Conservation (phyloP, 1,140 invertebrate species). For the Babylonia areolata region DNA sequence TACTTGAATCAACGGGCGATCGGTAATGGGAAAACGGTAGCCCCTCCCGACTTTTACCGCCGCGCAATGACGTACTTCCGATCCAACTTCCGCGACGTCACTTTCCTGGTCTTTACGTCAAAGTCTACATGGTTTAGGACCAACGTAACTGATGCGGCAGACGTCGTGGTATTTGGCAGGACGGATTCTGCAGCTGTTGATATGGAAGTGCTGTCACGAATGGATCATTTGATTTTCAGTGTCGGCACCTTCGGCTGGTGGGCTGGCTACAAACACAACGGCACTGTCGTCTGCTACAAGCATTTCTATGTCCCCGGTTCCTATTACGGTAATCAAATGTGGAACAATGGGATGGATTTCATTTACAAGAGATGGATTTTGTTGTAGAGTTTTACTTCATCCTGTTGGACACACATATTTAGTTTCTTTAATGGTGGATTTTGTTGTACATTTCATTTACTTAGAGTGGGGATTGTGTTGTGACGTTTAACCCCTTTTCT, state of each 20-base stretch:
- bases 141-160: not conserved
- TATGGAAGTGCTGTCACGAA: constrained; percentile 55
- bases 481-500: no score
- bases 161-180: constrained; percentile 37
- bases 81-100: not conserved
- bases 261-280: constrained; percentile 61
- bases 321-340: constrained; percentile 4
- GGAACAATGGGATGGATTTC: constrained; percentile 3
- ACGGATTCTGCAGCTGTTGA: constrained; percentile 50
- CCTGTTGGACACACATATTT: no score
- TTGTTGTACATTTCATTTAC: no score
- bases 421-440: no score
- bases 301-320: constrained; percentile 25
- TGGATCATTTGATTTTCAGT: constrained; percentile 65
- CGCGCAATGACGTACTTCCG: constrained; percentile 42
- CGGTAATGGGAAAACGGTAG: not conserved
- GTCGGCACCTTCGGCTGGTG: constrained; percentile 70
- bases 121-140: constrained; percentile 19
- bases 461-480: no score
- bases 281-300: constrained; percentile 61
- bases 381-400: no score
- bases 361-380: constrained; percentile 35
- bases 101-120: constrained; percentile 34
- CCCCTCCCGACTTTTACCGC: constrained; percentile 21
- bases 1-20: not conserved